Evolutionary conservation across 2,797 vertebrate genomes (phyloP).

Genomic region (Lepidocolaptes lacrymiger): DNA sequence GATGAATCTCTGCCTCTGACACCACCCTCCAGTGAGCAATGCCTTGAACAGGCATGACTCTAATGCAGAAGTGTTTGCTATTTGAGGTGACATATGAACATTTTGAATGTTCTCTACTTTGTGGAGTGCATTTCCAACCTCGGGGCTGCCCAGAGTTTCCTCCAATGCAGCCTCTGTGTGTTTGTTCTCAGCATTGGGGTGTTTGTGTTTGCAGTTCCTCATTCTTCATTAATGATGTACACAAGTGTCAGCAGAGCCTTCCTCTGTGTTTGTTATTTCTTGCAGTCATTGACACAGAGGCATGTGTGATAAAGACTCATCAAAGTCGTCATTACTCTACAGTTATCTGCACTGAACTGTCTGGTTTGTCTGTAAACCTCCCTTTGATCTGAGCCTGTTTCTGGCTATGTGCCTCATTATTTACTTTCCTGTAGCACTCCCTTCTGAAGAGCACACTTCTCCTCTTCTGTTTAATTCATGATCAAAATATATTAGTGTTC

Average conservation of each 20-base stretch:
- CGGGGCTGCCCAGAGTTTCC: background rate
- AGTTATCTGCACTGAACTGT: slow-evolving; percentile 19
- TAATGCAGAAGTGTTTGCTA: background rate
- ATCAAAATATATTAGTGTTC: slow-evolving; percentile 10
- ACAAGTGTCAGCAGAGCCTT: background rate
- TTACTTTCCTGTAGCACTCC: slow-evolving; percentile 10
- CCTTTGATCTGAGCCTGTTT: slow-evolving; percentile 43
- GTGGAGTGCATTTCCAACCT: background rate
- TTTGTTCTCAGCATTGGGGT: background rate
- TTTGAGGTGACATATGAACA: background rate
- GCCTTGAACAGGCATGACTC: background rate
- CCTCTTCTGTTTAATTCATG: slow-evolving; percentile 44
- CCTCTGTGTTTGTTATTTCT: background rate
- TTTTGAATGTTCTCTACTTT: background rate
- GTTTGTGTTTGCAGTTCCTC: background rate
- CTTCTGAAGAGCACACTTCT: background rate
- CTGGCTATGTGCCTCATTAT: background rate
- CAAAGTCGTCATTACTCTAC: slow-evolving; percentile 33
- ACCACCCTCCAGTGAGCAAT: background rate
- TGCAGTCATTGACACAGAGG: background rate
- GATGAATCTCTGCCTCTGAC: slow-evolving; percentile 30
- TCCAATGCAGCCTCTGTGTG: rapidly evolving
- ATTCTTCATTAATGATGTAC: slow-evolving; percentile 9
- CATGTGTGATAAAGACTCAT: slow-evolving; percentile 55
- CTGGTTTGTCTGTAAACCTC: slow-evolving; percentile 42